Conservation (phyloP, 2,888 invertebrate genomes). For the Argyra leucocephala region DNA sequence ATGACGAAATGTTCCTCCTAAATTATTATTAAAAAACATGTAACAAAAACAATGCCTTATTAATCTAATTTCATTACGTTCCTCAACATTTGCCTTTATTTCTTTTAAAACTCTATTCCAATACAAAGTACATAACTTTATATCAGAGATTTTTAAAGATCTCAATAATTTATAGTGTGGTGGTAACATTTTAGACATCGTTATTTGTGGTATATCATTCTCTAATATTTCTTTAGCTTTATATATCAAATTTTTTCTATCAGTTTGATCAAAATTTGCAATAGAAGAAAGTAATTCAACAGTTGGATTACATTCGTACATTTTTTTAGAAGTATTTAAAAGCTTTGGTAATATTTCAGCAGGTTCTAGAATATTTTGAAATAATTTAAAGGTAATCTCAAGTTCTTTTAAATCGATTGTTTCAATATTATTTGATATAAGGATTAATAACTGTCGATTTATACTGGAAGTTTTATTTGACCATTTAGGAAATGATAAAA, state of each 20-base stretch:
- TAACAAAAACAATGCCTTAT: conserved; percentile 46
- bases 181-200: conserved; percentile 32
- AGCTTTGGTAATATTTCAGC: conserved; percentile 42
- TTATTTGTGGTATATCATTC: conserved; percentile 26
- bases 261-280: conserved; percentile 44
- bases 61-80: conserved; percentile 33
- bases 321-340: conserved; percentile 39
- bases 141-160: conserved; percentile 45
- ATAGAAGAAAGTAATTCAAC: conserved; percentile 43
- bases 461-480: conserved; percentile 37
- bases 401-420: conserved; percentile 41
- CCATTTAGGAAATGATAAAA: conserved; percentile 46
- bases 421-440: conserved; percentile 37
- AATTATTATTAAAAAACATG: conserved; percentile 47
- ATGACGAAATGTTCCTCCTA: conserved; percentile 47
- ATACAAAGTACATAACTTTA: conserved; percentile 41
- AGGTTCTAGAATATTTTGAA: conserved; percentile 47
- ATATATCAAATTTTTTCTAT: conserved; percentile 40
- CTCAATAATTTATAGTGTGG: conserved; percentile 43
- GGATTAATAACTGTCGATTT: conserved; percentile 38
- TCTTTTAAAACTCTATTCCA: conserved; percentile 43
- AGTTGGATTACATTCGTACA: conserved; percentile 37
- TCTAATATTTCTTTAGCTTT: conserved; percentile 35
- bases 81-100: conserved; percentile 31
- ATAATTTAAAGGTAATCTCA: conserved; percentile 40